phyloP scores from a whole-genome alignment of 92 coral and sea anemone genomes.

The Porites rus region DNA sequence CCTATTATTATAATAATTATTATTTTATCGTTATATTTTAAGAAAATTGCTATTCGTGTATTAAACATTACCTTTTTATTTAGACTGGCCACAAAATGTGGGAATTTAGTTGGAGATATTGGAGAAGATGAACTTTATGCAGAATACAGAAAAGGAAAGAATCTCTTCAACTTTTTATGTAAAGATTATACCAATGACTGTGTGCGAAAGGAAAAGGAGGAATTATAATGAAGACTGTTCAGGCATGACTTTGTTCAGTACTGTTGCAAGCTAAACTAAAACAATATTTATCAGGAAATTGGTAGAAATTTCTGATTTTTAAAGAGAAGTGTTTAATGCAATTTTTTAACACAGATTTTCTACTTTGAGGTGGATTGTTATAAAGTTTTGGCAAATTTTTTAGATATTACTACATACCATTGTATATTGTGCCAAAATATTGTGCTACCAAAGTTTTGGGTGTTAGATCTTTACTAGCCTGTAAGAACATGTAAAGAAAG shows the following conservation, averaged over 20 bases:
- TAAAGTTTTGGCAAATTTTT: not conserved
- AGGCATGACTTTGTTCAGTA: not conserved
- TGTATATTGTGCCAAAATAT: not conserved
- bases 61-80: not conserved
- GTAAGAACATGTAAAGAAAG: too few species aligned
- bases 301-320: too few species aligned
- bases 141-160: slow-evolving; percentile 81
- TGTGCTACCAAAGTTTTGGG: not conserved
- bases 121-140: slow-evolving; percentile 91
- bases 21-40: too few species aligned
- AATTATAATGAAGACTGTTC: slow-evolving; percentile 18
- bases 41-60: too few species aligned
- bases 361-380: not conserved
- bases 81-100: slow-evolving; percentile 86
- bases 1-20: too few species aligned
- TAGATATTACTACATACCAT: too few species aligned
- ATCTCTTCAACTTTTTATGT: slow-evolving; percentile 81
- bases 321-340: not conserved
- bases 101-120: slow-evolving; percentile 85
- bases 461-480: too few species aligned
- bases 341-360: not conserved
- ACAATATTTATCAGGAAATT: not conserved
- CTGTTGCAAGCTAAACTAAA: not conserved
- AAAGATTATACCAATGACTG: slow-evolving; percentile 88
- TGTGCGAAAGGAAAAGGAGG: slow-evolving; percentile 65